phyloP scores from a whole-genome alignment of 2,888 invertebrate genomes.

The Tupiocoris notatus region DNA sequence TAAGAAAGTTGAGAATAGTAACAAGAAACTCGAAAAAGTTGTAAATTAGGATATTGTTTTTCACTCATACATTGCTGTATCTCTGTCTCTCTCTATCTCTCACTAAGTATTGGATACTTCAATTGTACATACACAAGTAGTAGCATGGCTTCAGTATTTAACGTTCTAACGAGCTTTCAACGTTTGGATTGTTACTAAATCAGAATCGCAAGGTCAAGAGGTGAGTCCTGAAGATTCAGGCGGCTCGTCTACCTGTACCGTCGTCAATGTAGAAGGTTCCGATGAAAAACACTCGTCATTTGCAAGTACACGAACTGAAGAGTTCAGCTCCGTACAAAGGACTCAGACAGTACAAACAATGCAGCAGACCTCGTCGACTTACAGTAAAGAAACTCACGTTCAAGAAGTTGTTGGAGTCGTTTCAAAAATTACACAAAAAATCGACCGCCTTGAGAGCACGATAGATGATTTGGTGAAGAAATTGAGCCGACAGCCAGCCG shows the following conservation, averaged over 20 bases:
- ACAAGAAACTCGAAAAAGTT: too few species aligned
- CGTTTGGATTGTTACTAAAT: slow-evolving; percentile 15
- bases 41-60: too few species aligned
- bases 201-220: slow-evolving; percentile 30
- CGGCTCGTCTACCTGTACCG: slow-evolving; percentile 44
- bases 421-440: slow-evolving; percentile 45
- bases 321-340: slow-evolving; percentile 10
- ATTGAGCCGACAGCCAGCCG: slow-evolving; percentile 17
- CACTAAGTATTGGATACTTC: too few species aligned
- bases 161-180: not conserved
- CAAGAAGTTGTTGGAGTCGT: slow-evolving; percentile 45
- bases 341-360: slow-evolving; percentile 31
- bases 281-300: slow-evolving; percentile 12
- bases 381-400: slow-evolving; percentile 28
- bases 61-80: too few species aligned
- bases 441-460: slow-evolving; percentile 44
- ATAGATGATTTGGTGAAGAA: slow-evolving; percentile 44
- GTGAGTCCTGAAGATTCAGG: slow-evolving; percentile 42
- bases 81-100: too few species aligned
- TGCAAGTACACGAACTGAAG: slow-evolving; percentile 38
- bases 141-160: not conserved
- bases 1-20: too few species aligned
- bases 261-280: slow-evolving; percentile 34
- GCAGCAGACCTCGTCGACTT: not conserved
- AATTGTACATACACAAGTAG: too few species aligned